Evolutionary conservation across 2,888 invertebrate genomes (phyloP).

Genomic region (Campoplex capitator): DNA sequence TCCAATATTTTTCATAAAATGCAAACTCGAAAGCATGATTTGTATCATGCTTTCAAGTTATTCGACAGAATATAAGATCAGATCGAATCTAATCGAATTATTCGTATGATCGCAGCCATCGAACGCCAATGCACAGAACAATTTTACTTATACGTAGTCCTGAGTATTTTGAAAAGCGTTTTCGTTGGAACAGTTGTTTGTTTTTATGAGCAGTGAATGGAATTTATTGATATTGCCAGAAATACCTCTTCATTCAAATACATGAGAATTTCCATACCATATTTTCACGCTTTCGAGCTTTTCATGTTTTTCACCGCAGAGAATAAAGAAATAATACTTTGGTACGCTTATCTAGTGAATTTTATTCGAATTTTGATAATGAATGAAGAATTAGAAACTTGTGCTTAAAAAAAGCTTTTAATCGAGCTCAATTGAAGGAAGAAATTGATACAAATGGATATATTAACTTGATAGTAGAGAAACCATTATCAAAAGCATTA

Average conservation of each 20-base stretch:
- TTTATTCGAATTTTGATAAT: not conserved
- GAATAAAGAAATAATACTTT: not conserved
- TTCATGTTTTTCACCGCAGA: not conserved
- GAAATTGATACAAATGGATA: not conserved
- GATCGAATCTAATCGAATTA: not conserved
- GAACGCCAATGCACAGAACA: not conserved
- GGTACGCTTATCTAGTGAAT: not conserved
- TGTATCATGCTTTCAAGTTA: not conserved
- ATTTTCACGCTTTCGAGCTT: not conserved
- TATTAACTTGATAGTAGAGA: no score
- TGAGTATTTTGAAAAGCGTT: not conserved
- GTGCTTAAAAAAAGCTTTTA: not conserved
- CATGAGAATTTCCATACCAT: not conserved
- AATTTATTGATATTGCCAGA: not conserved
- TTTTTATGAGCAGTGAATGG: not conserved
- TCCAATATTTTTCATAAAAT: not conserved
- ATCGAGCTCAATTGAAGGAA: not conserved
- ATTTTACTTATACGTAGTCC: not conserved
- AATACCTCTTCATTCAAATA: not conserved
- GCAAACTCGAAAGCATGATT: not conserved
- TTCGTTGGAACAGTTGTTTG: not conserved
- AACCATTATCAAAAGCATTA: no score
- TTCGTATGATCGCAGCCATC: no score
- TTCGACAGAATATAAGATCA: not conserved
- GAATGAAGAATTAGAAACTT: not conserved